Conservation (phyloP, 2,888 invertebrate species). For the Latrodectus hesperus region DNA sequence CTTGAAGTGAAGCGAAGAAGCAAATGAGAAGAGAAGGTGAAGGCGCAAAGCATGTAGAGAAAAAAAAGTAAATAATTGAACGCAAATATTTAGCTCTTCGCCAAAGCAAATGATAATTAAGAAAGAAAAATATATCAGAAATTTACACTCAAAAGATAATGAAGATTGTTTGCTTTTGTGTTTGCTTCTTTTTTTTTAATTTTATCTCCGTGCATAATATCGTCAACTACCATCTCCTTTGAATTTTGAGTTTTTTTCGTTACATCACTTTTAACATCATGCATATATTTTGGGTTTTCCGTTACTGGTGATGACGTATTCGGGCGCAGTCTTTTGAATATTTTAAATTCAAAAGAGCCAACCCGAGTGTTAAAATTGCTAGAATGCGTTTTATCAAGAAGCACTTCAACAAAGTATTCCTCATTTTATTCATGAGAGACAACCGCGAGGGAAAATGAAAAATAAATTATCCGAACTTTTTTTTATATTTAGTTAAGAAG, state of each 20-base stretch:
- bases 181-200: constrained; percentile 1
- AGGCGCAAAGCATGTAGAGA: constrained; percentile 15
- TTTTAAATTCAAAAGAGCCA: constrained; percentile 33
- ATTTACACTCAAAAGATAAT: constrained; percentile 19
- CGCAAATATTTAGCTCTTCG: constrained; percentile 40
- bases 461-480: neutral
- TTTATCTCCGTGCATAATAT: neutral
- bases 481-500: neutral
- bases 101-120: constrained; percentile 42
- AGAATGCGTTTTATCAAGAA: constrained; percentile 13
- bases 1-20: constrained; percentile 19
- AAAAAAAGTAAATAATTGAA: constrained; percentile 31
- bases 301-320: neutral
- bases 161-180: constrained; percentile 35
- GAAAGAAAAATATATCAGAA: neutral
- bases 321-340: constrained; percentile 33
- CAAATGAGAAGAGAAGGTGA: constrained; percentile 32
- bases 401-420: constrained; percentile 29
- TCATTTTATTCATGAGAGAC: constrained; percentile 23
- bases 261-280: constrained; percentile 23
- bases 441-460: constrained; percentile 6
- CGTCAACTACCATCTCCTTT: constrained; percentile 3
- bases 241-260: constrained; percentile 22
- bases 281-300: constrained; percentile 31
- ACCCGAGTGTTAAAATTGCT: neutral